Evolutionary conservation across 2,797 vertebrate genomes (phyloP), one percentile per base, ranked within the genome.

Genomic region (Spatula versicolor): DNA sequence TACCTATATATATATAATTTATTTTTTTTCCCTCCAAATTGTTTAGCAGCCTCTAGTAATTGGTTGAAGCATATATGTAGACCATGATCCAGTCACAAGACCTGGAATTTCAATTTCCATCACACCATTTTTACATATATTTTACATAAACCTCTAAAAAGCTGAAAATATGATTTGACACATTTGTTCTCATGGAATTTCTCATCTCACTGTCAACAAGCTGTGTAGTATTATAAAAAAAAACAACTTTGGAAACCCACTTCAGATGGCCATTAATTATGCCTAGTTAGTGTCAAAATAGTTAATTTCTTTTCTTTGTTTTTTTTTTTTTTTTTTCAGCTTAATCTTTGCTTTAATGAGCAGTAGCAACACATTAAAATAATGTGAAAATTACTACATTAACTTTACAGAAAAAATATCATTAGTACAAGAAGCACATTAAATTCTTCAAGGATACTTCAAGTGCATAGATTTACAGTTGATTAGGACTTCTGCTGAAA

Each of bases 261-360:
- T 92, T 91, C 74, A 86, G 39, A 79, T 52, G 74, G 33, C 54
- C 73, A 93, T 96, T 94, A 86, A 95, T 96, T 95, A 86, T 67
- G 67, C 58, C 83, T 88, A 43, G 73, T 94, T 96, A 96, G 33
- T 91, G 92, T 96, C 93, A 93, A 93, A 95, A 95, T 63, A 91
- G 60, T 80, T 85, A 76, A 85, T 93, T 76, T 28, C 6, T 90
- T 83, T 48, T 72, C 35, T 72, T 82, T 8, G 0, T 23, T 72
- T 94, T 73, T n/a, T 39, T 39, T 39, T 94, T 73, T n/a, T 39
- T 14, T 39, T 78, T 83, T 59, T 86, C 84, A 94, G 33, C n/a
- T 69, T 96, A 82, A 93, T 97, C 86, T 93, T 86, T 94, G 81
- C 79, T 86, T 92, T 93, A 92, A 92, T 82, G 67, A 96, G 50